Base-by-base conservation (phyloP, 2,888 invertebrate species). In the Idaea dimidiata region DNA sequence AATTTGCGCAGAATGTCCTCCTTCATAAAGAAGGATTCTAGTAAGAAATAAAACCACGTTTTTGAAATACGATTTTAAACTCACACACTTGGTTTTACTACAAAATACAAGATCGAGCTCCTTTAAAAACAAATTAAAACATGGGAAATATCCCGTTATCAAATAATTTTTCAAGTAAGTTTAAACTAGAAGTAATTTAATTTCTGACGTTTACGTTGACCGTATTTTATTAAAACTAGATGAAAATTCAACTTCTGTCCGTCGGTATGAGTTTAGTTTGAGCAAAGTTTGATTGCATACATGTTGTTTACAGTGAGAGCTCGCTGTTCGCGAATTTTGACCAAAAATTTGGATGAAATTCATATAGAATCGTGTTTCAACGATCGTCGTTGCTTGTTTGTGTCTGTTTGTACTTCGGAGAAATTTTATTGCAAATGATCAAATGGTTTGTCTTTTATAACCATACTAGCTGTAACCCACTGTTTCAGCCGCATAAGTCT, bases 251-350 rank as follows among this genome's bases (percentile, higher is more conserved):
- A 66, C 70, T 69, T 59, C 43, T 59, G 43, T 67, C 67, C 62
- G 63, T 58, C 60, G 65, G 65, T 67, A 66, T 62, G 65, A 69
- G 65, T 60, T 65, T 70, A 70, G 69, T 72, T 69, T 64, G 69
- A 69, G 63, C 60, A 66, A 72, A 70, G 69, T 72, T 70, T 64
- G 69, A 70, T 70, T 72, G 64, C 70, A 62, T 67, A 60, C 56
- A 53, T 58, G 55, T 53, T 58, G 54, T 55, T 8, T 16, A 14
- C 55, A 56, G 58, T 32, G n/a, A 10, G 31, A 17, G 18, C 17
- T 62, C 43, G 10, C 8, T 10, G 10, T 43, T 43, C 43, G 43
- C 43, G 43, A 43, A 43, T 8, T 43, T 43, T 1, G 14, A 43
- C 10, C 43, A 43, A 43, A 43, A 43, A 14, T 8, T 8, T 2